Conservation (phyloP, 2,113 vertebrate species). For the Gorsachius goisagi region DNA sequence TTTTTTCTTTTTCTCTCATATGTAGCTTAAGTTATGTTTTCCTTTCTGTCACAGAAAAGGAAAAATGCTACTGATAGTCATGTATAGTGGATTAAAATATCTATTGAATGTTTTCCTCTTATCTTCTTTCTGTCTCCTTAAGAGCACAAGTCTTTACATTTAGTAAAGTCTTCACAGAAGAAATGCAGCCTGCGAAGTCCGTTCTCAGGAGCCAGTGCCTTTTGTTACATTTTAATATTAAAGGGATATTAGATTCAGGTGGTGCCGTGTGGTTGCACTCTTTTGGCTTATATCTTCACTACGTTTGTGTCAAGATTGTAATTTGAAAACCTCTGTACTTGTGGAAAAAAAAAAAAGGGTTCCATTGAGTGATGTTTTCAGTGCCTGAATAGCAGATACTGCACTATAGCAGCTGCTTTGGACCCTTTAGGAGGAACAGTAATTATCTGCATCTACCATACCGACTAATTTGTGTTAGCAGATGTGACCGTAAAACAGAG, state of each 20-base stretch:
- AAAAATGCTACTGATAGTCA: background rate
- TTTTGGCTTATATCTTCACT: background rate
- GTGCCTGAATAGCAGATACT: background rate
- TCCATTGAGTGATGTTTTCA: accelerated
- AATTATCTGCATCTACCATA: background rate
- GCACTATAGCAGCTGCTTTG: background rate
- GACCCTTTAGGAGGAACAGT: background rate
- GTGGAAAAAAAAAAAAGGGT: background rate
- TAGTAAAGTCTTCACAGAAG: background rate
- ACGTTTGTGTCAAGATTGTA: background rate
- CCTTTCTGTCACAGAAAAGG: background rate
- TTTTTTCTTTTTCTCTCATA: background rate
- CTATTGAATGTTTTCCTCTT: background rate
- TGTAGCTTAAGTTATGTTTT: background rate
- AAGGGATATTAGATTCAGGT: background rate
- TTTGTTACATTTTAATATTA: background rate
- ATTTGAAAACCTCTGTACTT: background rate
- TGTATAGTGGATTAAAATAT: background rate
- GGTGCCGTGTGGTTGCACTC: accelerated
- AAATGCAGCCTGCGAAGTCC: background rate
- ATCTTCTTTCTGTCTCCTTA: background rate
- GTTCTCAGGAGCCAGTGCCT: background rate
- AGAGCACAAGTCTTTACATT: background rate
- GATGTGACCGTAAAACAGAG: background rate
- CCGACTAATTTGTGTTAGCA: background rate